Conservation (phyloP, 2,888 invertebrate species). For the Orchesellides sinensis region DNA sequence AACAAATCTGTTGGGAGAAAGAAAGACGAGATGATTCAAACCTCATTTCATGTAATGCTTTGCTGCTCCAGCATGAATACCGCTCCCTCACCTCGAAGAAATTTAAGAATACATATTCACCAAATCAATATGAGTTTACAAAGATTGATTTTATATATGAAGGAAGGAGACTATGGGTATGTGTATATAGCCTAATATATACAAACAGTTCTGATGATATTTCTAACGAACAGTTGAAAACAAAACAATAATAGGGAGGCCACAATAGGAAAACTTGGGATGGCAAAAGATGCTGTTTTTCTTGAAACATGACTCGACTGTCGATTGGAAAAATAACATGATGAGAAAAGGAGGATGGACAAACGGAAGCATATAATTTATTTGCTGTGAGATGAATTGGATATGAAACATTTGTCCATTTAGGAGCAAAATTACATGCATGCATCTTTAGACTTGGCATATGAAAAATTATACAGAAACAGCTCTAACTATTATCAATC, state of each 20-base stretch:
- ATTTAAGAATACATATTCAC: too few relatives aligned
- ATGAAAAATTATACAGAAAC: too few relatives aligned
- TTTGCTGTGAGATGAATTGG: not conserved
- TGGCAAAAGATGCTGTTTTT: conserved; percentile 11
- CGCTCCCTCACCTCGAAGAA: too few relatives aligned
- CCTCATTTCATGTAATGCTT: conserved; percentile 25
- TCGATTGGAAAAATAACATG: conserved; percentile 19
- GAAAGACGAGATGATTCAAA: conserved; percentile 43
- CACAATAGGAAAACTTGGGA: not conserved
- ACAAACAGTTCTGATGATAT: too few relatives aligned
- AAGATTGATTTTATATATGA: too few relatives aligned
- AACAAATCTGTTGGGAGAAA: conserved; percentile 22
- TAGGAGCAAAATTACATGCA: not conserved
- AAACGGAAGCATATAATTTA: not conserved
- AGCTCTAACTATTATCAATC: too few relatives aligned
- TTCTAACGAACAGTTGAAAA: conserved; percentile 3
- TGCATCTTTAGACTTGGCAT: too few relatives aligned
- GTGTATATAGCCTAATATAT: too few relatives aligned
- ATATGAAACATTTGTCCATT: conserved; percentile 36
- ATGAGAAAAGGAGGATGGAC: conserved; percentile 6
- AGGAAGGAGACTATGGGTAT: too few relatives aligned
- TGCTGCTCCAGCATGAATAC: too few relatives aligned
- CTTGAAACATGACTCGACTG: conserved; percentile 42
- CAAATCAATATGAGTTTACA: too few relatives aligned
- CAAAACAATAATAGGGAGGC: not conserved